Evolutionary conservation across 2,888 invertebrate genomes (phyloP).

Genomic region (Drosophila eohydei): DNA sequence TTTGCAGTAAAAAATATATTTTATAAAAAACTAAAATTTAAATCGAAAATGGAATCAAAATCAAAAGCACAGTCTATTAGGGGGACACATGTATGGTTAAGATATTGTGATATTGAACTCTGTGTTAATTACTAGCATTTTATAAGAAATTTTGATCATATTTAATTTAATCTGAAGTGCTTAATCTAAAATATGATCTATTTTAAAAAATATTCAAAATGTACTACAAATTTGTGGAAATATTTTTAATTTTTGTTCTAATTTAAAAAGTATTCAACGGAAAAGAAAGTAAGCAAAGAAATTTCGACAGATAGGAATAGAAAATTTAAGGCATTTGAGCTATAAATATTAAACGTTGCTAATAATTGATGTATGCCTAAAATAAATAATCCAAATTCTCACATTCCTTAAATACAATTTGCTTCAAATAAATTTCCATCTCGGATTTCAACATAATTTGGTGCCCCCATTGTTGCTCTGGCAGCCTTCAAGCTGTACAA

Average conservation of each 20-base stretch:
- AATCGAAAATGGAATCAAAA: background rate
- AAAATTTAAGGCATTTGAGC: background rate
- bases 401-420: no score
- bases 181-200: no score
- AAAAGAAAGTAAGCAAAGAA: background rate
- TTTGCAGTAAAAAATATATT: constrained; percentile 1
- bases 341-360: background rate
- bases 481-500: background rate
- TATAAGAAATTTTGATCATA: no score
- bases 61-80: no score
- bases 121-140: no score
- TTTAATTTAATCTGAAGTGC: no score
- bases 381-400: background rate
- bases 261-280: no score
- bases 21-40: background rate
- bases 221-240: no score
- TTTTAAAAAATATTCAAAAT: no score
- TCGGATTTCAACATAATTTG: background rate
- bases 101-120: no score
- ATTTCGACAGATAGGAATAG: background rate
- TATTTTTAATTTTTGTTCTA: background rate
- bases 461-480: background rate
- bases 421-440: background rate
- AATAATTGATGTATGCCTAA: background rate
- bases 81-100: no score